Evolutionary conservation across 1,140 invertebrate species (phyloP).

Genomic region (Eciton burchellii): DNA sequence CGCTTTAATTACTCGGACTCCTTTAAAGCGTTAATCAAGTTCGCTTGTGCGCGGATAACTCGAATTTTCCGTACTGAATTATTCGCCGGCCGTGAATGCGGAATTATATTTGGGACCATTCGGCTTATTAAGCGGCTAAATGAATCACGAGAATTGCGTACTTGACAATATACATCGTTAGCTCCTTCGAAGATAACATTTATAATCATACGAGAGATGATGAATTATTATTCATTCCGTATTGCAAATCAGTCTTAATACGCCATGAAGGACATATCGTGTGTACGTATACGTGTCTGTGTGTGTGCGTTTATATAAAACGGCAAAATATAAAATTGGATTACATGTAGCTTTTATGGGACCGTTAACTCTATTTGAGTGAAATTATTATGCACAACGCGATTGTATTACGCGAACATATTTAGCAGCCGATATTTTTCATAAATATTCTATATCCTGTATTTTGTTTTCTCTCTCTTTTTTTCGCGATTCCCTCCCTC

Average conservation of each 20-base stretch:
- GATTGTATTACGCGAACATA: background rate
- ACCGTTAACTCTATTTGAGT: slow-evolving; percentile 2
- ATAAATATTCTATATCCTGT: background rate
- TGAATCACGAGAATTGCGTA: background rate
- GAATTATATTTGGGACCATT: background rate
- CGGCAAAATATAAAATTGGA: slow-evolving; percentile 1
- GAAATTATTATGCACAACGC: background rate
- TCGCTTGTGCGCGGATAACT: background rate
- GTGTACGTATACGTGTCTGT: too few species aligned
- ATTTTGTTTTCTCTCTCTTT: background rate
- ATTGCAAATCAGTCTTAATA: background rate
- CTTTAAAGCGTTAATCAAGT: slow-evolving; percentile 25
- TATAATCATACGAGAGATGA: background rate
- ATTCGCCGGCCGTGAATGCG: slow-evolving; percentile 1
- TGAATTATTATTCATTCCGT: background rate
- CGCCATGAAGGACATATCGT: too few species aligned
- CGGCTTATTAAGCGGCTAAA: background rate
- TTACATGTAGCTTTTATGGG: background rate
- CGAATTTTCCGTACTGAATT: slow-evolving; percentile 29
- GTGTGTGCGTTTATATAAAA: background rate
- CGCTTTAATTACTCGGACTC: slow-evolving; percentile 16
- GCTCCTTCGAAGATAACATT: background rate
- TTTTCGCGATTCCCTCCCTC: background rate
- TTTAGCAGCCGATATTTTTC: background rate
- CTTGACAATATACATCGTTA: slow-evolving; percentile 2